These are phyloP conservation scores for Agelas oroides DNA, from an alignment of 37 sponge, comb jelly and placozoan species.

Conservation along the genomic window DNA sequence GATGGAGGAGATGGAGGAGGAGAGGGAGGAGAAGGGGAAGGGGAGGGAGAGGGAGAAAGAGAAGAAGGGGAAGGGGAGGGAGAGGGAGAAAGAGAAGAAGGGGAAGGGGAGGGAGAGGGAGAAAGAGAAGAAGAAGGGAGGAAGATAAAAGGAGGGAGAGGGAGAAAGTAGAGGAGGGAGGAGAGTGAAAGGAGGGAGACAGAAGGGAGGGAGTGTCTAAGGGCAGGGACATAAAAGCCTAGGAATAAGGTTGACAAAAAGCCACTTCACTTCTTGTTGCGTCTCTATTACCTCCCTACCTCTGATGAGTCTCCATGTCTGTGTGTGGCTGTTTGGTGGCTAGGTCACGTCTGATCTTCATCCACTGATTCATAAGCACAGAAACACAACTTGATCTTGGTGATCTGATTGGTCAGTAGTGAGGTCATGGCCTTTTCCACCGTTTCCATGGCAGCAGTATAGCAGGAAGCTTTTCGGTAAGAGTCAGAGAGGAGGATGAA, in stretches of 20 bases:
- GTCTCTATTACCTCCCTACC: too few relatives aligned
- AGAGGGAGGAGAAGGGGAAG: background rate
- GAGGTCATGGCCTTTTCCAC: background rate
- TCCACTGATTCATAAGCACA: conserved; percentile 1
- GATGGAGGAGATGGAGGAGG: background rate
- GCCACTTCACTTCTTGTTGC: too few relatives aligned
- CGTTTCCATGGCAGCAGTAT: conserved; percentile 31
- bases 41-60: background rate
- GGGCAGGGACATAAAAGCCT: too few relatives aligned
- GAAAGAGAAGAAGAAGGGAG: too few relatives aligned
- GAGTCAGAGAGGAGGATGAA: background rate
- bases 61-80: background rate
- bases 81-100: background rate
- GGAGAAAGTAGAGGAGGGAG: background rate
- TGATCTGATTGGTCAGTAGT: conserved; percentile 14
- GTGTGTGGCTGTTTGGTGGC: background rate
- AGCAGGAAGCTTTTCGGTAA: background rate
- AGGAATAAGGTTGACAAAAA: too few relatives aligned
- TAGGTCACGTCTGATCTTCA: background rate
- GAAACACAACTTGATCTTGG: background rate
- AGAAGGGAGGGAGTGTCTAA: too few relatives aligned
- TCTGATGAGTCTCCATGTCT: too few relatives aligned
- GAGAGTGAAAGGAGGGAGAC: too few relatives aligned
- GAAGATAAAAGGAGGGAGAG: too few relatives aligned
- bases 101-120: background rate